Evolutionary conservation across 1,140 invertebrate species (phyloP).

Genomic region (Zaprionus kolodkinae): DNA sequence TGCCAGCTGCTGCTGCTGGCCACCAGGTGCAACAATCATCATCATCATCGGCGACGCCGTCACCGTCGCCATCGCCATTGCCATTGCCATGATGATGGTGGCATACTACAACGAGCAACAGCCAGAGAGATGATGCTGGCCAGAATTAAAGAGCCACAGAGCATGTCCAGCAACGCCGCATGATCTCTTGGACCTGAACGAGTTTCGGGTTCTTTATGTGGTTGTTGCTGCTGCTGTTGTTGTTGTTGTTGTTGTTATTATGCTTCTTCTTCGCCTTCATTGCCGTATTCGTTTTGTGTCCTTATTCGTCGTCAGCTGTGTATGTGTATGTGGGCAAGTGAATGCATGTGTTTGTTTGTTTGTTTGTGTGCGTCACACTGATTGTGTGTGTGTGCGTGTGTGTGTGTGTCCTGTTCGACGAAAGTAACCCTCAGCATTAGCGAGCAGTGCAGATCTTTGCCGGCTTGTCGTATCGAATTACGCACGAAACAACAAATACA

Average conservation of each 20-base stretch:
- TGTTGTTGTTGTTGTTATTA: conserved; percentile 2
- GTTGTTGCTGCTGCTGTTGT: not conserved
- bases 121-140: conserved; percentile 37
- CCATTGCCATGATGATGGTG: conserved; percentile 1
- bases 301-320: conserved; percentile 65
- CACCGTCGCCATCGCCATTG: not conserved
- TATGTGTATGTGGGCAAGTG: conserved; percentile 17
- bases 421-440: conserved; percentile 52
- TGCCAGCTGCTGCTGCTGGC: conserved; percentile 48
- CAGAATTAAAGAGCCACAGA: conserved; percentile 43
- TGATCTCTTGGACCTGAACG: conserved; percentile 48
- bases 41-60: conserved; percentile 10
- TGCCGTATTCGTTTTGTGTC: conserved; percentile 67
- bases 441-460: conserved; percentile 36
- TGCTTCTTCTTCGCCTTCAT: conserved; percentile 22
- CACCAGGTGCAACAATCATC: conserved; percentile 74
- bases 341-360: conserved; percentile 11
- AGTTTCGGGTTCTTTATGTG: conserved; percentile 45
- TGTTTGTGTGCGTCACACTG: conserved; percentile 13
- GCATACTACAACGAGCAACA: not conserved
- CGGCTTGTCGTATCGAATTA: conserved; percentile 38
- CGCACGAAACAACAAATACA: conserved; percentile 24
- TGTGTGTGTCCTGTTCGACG: conserved; percentile 43
- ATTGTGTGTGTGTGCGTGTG: conserved; percentile 26
- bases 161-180: conserved; percentile 32